phyloP scores from a whole-genome alignment of 2,888 invertebrate genomes.

The Odontocerum albicorne region DNA sequence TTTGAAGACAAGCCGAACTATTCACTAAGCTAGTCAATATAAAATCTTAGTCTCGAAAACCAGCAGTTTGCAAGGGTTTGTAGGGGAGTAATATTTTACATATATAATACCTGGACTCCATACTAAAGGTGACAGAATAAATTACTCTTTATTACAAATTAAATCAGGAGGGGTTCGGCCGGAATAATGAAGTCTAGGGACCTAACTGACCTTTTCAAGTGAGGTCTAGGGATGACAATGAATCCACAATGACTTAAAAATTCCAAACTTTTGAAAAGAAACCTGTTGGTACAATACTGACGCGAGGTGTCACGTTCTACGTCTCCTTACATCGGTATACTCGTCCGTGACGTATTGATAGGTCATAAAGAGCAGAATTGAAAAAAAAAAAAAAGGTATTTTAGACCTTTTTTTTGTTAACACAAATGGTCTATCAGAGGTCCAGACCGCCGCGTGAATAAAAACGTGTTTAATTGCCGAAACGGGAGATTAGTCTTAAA shows the following conservation, averaged over 20 bases:
- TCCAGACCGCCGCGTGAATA: slow-evolving; percentile 27
- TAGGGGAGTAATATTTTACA: no score
- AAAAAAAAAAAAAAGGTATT: slow-evolving; percentile 20
- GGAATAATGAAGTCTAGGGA: slow-evolving; percentile 1
- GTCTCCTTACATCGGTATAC: slow-evolving; percentile 26
- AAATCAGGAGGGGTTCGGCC: slow-evolving; percentile 11
- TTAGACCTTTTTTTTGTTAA: slow-evolving; percentile 25
- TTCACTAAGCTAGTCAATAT: no score
- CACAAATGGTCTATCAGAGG: slow-evolving; percentile 10
- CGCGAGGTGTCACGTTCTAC: slow-evolving; percentile 31
- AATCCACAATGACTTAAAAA: slow-evolving; percentile 19
- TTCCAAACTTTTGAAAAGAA: slow-evolving; percentile 15
- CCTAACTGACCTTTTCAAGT: slow-evolving; percentile 24
- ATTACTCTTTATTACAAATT: slow-evolving; percentile 30
- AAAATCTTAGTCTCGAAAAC: no score
- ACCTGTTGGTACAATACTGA: slow-evolving; percentile 27
- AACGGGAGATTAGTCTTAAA: slow-evolving; percentile 28
- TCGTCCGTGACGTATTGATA: slow-evolving; percentile 32
- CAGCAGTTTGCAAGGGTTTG: no score
- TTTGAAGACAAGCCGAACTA: no score
- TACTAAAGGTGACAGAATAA: slow-evolving; percentile 27
- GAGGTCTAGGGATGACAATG: slow-evolving; percentile 17
- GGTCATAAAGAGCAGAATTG: slow-evolving; percentile 27
- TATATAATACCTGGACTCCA: no score
- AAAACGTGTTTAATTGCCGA: slow-evolving; percentile 35